phyloP scores from a whole-genome alignment of 92 coral and sea anemone genomes.

The Paramuricea clavata region DNA sequence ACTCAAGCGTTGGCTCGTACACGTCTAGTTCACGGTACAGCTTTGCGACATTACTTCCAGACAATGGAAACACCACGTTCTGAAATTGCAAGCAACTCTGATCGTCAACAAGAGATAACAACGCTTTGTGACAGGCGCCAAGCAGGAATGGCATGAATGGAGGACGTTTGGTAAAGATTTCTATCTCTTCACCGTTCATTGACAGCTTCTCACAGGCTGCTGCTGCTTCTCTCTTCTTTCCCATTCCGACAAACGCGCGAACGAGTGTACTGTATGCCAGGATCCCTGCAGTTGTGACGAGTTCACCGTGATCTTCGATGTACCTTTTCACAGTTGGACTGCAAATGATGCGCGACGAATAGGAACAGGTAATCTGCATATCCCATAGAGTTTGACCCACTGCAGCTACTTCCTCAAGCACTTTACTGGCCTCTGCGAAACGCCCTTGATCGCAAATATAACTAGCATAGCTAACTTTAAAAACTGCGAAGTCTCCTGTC shows the following conservation, averaged over 20 bases:
- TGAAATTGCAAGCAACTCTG: too few species aligned
- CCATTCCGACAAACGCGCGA: background rate
- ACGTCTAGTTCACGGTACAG: background rate
- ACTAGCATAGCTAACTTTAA: too few species aligned
- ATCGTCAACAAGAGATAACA: slow-evolving; percentile 21
- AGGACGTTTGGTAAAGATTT: background rate
- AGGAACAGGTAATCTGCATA: background rate
- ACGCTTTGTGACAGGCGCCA: background rate
- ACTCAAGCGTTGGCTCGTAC: background rate
- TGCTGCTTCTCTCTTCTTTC: background rate
- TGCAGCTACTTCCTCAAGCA: background rate
- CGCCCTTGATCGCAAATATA: too few species aligned
- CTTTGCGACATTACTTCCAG: background rate
- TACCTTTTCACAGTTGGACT: background rate
- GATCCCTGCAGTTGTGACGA: background rate
- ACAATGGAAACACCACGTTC: slow-evolving; percentile 10
- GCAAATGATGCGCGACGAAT: background rate
- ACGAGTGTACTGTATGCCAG: slow-evolving; percentile 16
- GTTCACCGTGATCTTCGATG: slow-evolving; percentile 24
- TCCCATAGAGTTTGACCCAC: background rate
- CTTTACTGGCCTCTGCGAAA: background rate
- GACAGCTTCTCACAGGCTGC: slow-evolving; percentile 1
- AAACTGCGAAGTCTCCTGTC: too few species aligned
- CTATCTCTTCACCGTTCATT: background rate
- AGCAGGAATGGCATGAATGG: background rate